Evolutionary conservation across 1,140 invertebrate genomes (phyloP).

Genomic region (Lepidostoma basale): DNA sequence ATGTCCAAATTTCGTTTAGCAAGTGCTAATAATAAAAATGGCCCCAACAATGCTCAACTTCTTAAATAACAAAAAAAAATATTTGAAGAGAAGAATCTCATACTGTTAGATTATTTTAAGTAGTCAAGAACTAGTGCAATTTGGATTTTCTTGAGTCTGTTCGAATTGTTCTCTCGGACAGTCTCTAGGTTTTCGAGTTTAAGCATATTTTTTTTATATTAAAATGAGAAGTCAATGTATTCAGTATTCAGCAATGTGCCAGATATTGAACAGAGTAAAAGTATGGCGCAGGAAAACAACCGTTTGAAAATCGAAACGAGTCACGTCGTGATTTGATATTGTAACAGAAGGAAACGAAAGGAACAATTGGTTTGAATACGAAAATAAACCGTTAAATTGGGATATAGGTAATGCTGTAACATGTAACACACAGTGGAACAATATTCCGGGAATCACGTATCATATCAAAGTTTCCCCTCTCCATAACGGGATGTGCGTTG

Average conservation of each 20-base stretch:
- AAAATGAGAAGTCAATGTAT: too few relatives aligned
- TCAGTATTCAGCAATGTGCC: too few relatives aligned
- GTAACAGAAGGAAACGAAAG: not conserved
- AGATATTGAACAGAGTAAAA: not conserved
- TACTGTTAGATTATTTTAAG: too few relatives aligned
- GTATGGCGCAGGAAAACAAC: not conserved
- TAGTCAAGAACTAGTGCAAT: too few relatives aligned
- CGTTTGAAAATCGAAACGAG: not conserved
- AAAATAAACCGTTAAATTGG: constrained; percentile 14
- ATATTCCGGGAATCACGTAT: constrained; percentile 40
- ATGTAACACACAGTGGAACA: constrained; percentile 29
- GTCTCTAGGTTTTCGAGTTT: not conserved
- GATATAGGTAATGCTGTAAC: not conserved
- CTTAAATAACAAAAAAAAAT: too few relatives aligned
- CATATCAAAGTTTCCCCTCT: constrained; percentile 39
- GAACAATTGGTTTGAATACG: constrained; percentile 14
- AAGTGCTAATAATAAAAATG: too few relatives aligned
- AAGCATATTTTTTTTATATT: too few relatives aligned
- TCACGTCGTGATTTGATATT: not conserved
- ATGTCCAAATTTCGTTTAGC: too few relatives aligned
- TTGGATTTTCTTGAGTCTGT: too few relatives aligned
- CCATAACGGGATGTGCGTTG: not conserved
- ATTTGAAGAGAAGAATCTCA: too few relatives aligned
- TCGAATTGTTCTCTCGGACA: not conserved
- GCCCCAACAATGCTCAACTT: too few relatives aligned